Evolutionary conservation across 1,140 invertebrate genomes (phyloP).

Genomic region (Armadillidium nasatum): DNA sequence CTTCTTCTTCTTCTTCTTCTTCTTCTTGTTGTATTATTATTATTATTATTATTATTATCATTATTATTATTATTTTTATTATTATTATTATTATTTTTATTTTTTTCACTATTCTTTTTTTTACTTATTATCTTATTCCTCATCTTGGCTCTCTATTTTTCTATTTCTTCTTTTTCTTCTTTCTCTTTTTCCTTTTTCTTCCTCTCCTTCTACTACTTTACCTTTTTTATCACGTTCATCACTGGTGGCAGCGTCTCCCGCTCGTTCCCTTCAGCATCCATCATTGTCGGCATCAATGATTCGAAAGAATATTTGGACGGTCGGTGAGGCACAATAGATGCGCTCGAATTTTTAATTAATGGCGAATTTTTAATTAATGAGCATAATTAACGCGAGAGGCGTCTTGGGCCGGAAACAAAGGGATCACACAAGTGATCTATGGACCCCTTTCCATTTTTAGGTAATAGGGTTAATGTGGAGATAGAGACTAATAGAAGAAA

Average conservation of each 20-base stretch:
- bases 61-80: too few relatives aligned
- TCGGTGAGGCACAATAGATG: constrained; percentile 11
- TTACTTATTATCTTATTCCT: too few relatives aligned
- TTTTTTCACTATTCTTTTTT: too few relatives aligned
- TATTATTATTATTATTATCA: too few relatives aligned
- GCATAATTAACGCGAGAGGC: constrained; percentile 7
- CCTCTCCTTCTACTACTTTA: too few relatives aligned
- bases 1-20: background rate
- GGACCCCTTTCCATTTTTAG: constrained; percentile 9
- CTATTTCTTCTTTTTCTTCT: too few relatives aligned
- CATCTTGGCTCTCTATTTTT: too few relatives aligned
- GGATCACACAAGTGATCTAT: constrained; percentile 12
- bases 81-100: too few relatives aligned
- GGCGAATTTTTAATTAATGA: constrained; percentile 13
- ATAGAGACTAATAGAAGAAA: constrained; percentile 13
- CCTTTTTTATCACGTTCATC: too few relatives aligned
- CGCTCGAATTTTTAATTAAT: constrained; percentile 13
- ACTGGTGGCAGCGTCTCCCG: background rate
- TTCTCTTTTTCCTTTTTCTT: too few relatives aligned
- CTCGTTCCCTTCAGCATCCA: background rate
- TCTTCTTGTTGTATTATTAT: too few relatives aligned
- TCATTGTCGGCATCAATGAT: constrained; percentile 12
- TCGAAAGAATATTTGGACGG: constrained; percentile 12
- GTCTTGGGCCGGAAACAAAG: constrained; percentile 7
- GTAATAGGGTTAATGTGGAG: constrained; percentile 9